Evolutionary conservation across 2,888 invertebrate genomes (phyloP).

Genomic region (Dusona sp.): DNA sequence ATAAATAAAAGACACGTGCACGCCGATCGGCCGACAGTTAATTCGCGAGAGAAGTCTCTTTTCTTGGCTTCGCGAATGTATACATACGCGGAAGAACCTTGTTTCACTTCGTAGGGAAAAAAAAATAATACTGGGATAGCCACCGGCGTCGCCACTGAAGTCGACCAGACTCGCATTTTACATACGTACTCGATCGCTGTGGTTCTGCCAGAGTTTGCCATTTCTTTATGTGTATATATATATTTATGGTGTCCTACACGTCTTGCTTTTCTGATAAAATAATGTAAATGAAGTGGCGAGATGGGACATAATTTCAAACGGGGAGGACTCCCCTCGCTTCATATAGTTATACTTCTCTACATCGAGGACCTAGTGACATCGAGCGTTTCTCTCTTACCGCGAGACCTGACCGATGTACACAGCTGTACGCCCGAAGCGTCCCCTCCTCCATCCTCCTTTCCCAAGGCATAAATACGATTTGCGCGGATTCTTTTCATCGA

Average conservation of each 20-base stretch:
- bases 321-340: slow-evolving; percentile 51
- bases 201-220: slow-evolving; percentile 37
- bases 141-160: slow-evolving; percentile 61
- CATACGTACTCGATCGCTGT: slow-evolving; percentile 47
- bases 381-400: slow-evolving; percentile 17
- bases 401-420: slow-evolving; percentile 58
- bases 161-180: slow-evolving; percentile 47
- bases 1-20: slow-evolving; percentile 18
- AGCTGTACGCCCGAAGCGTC: slow-evolving; percentile 51
- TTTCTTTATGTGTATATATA: slow-evolving; percentile 19
- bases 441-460: slow-evolving; percentile 49
- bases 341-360: slow-evolving; percentile 48
- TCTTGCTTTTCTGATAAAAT: slow-evolving; percentile 69
- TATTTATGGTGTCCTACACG: slow-evolving; percentile 48
- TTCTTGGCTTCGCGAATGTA: slow-evolving; percentile 19
- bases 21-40: slow-evolving; percentile 31
- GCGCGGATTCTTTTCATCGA: slow-evolving; percentile 49
- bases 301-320: slow-evolving; percentile 67
- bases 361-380: slow-evolving; percentile 48
- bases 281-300: slow-evolving; percentile 67
- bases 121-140: slow-evolving; percentile 54
- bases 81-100: slow-evolving; percentile 59
- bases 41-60: slow-evolving; percentile 48
- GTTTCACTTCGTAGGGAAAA: slow-evolving; percentile 46
- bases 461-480: slow-evolving; percentile 56